Percentiles rank a stretch among this genome's conserved stretches.
Evolutionary conservation across 1,140 invertebrate genomes (phyloP).

Genomic region (Hyphantria cunea): DNA sequence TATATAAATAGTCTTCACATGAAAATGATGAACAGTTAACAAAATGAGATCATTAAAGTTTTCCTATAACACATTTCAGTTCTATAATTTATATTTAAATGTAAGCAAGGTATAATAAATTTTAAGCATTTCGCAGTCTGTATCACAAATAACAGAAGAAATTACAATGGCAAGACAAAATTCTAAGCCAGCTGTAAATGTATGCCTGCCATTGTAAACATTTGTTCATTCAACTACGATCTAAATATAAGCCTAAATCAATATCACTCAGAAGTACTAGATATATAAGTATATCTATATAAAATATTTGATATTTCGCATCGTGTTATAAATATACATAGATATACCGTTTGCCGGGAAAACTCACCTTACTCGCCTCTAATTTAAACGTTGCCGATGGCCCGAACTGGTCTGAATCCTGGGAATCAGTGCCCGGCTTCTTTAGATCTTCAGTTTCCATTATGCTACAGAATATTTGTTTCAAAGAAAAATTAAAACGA

Average conservation of each 20-base stretch:
- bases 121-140: too few relatives aligned
- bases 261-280: not conserved
- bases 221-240: not conserved
- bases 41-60: too few relatives aligned
- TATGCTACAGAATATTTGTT: not conserved
- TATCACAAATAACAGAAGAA: too few relatives aligned
- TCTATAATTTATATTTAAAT: too few relatives aligned
- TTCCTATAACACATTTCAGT: too few relatives aligned
- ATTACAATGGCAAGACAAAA: too few relatives aligned
- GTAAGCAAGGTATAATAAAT: too few relatives aligned
- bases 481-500: not conserved
- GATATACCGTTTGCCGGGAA: not conserved
- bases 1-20: too few relatives aligned
- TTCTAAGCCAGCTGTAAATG: too few relatives aligned
- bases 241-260: not conserved
- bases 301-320: not conserved
- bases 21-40: too few relatives aligned
- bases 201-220: too few relatives aligned
- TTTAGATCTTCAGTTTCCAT: slow-evolving; percentile 32
- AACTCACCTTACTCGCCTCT: slow-evolving; percentile 29
- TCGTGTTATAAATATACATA: not conserved
- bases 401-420: slow-evolving; percentile 39
- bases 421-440: slow-evolving; percentile 32
- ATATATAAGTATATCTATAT: not conserved
- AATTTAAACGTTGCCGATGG: slow-evolving; percentile 36